Base-by-base conservation (phyloP, 1,140 invertebrate species). In the Pentalonia nigronervosa region DNA sequence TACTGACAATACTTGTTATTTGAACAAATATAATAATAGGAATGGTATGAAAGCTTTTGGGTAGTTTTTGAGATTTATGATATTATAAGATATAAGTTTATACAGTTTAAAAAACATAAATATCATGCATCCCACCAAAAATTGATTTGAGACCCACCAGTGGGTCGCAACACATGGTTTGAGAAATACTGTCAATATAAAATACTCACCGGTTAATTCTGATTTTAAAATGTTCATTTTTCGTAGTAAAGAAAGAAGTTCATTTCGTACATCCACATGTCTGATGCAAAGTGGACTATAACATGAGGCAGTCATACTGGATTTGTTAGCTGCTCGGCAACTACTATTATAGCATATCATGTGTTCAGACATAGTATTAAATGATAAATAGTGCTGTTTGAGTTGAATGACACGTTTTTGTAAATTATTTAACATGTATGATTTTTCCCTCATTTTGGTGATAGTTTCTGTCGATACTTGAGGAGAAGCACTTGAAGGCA, bases 281-380 rank as follows among this genome's bases (percentile, higher is more conserved):
- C 91, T 93, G 6, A 93, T 53, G 21, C 91, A 93, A 30, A 93
- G 47, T 56, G 91, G 91, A 93, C 91, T 93, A 34, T 93, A 93
- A 86, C 91, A 93, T 45, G 91, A 93, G 6, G 76, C 9, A 41
- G 6, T 86, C 25, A 93, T 45, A 30, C 81, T 93, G 20, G 91
- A 86, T 84, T 93, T 93, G n/a, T 93, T 86, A 41, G 81, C 91
- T 23, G 91, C 81, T 84, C 91, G 60, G n/a, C 91, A 93, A 36
- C 91, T 93, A 30, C 91, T 93, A 50, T 93, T 93, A 84, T 93
- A 93, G 34, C 91, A 93, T 53, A 93, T 93, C 91, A 93, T 84
- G n/a, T 93, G 81, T 56, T 93, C 81, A n/a, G 91, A 93, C 48
- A 93, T 86, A 1, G 91, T 93, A 53, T 93, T 93, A 86, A 86